Conservation (phyloP, 1,140 invertebrate genomes). For the Apis cerana region DNA sequence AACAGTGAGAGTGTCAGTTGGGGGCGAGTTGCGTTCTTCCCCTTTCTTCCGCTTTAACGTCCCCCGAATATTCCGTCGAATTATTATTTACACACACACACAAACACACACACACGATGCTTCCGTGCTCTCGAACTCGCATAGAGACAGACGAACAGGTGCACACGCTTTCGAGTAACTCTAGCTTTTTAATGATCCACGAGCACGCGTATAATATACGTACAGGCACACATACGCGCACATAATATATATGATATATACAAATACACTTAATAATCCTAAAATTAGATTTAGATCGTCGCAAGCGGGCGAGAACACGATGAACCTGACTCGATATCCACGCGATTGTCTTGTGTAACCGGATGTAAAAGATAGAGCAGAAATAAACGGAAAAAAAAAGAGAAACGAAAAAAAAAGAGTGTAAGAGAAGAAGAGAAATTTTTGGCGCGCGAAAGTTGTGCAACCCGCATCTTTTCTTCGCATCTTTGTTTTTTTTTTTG, state of each 20-base stretch:
- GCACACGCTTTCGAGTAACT: background rate
- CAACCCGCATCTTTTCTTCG: conserved; percentile 24
- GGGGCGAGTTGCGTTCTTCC: conserved; percentile 67
- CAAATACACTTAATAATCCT: background rate
- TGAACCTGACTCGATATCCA: background rate
- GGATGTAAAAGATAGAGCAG: conserved; percentile 47
- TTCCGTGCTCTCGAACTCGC: background rate
- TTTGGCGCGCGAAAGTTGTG: conserved; percentile 24
- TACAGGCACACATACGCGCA: too few relatives aligned
- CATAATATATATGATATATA: too few relatives aligned
- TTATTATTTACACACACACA: background rate
- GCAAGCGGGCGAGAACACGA: background rate
- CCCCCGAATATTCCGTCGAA: background rate
- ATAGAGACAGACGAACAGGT: background rate
- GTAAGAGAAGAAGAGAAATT: conserved; percentile 26
- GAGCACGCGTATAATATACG: too few relatives aligned
- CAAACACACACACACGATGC: background rate
- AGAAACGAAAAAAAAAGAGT: conserved; percentile 44
- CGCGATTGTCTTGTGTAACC: conserved; percentile 36
- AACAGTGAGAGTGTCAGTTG: conserved; percentile 71
- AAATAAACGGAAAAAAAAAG: conserved; percentile 45
- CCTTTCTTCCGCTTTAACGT: conserved; percentile 52
- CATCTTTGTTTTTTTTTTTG: background rate
- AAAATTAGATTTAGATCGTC: conserved; percentile 6
- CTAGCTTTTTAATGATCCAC: background rate